These are phyloP conservation scores for Valencia hispanica DNA, from an alignment of 2,797 vertebrate genomes.

Conservation along the genomic window DNA sequence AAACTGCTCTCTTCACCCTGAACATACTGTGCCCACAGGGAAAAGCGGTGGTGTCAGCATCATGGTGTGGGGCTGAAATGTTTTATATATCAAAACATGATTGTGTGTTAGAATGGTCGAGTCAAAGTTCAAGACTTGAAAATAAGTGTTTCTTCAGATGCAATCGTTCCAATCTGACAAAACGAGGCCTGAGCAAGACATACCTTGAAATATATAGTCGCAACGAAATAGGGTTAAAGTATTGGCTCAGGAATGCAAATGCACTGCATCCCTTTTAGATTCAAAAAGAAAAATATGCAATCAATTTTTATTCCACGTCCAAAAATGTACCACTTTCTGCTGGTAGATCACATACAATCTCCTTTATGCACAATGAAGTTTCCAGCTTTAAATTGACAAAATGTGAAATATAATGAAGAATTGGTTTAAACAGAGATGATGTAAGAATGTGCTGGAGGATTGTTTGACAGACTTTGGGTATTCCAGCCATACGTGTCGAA, in stretches of 20 bases:
- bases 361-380: background rate
- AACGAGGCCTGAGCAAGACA: background rate
- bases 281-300: too few species aligned
- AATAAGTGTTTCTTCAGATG: background rate
- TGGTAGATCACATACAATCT: background rate
- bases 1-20: too few species aligned
- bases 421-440: background rate
- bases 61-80: too few species aligned
- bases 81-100: background rate
- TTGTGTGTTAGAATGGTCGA: background rate
- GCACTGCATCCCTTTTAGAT: too few species aligned
- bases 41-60: too few species aligned
- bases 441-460: constrained; percentile 7
- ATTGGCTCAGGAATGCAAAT: background rate
- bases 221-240: background rate
- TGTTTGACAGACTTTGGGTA: constrained; percentile 51
- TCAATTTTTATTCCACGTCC: too few species aligned
- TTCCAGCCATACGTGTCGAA: constrained; percentile 78
- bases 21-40: too few species aligned
- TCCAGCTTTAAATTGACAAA: background rate
- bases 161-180: background rate
- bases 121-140: background rate
- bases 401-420: background rate
- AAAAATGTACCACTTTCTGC: background rate
- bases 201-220: background rate